Evolutionary conservation across 92 coral and sea anemone genomes (phyloP).

Genomic region (Porites evermanni): DNA sequence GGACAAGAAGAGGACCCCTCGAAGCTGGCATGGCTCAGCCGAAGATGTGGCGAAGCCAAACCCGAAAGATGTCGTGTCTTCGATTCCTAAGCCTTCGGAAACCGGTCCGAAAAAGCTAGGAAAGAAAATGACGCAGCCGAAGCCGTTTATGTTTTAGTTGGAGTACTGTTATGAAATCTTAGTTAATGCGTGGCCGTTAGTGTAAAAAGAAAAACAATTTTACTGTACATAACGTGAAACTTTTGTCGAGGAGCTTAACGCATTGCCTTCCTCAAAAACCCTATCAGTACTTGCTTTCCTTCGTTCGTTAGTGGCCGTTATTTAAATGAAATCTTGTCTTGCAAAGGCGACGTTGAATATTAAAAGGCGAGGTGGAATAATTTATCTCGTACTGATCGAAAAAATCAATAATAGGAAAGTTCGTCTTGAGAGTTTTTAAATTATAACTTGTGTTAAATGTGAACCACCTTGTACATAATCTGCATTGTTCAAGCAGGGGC

Average conservation of each 20-base stretch:
- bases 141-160: slow-evolving; percentile 40
- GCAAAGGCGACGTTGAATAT: too few relatives aligned
- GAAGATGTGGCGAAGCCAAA: slow-evolving; percentile 43
- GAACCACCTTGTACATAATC: too few relatives aligned
- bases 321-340: too few relatives aligned
- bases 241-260: background rate
- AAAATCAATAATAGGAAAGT: too few relatives aligned
- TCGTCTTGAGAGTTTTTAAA: too few relatives aligned
- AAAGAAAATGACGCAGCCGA: slow-evolving; percentile 22
- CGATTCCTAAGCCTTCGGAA: slow-evolving; percentile 25
- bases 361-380: too few relatives aligned
- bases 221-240: background rate
- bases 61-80: slow-evolving; percentile 24
- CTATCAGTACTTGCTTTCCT: background rate
- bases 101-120: slow-evolving; percentile 15
- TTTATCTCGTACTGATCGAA: too few relatives aligned
- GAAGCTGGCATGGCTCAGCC: slow-evolving; percentile 77
- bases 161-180: background rate
- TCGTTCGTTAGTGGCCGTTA: too few relatives aligned
- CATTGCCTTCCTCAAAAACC: background rate
- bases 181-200: background rate
- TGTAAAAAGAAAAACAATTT: background rate
- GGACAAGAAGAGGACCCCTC: slow-evolving; percentile 29
- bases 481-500: too few relatives aligned
- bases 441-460: too few relatives aligned